Evolutionary conservation across 2,113 vertebrate genomes (phyloP).

Genomic region (Chloroceryle aenea): DNA sequence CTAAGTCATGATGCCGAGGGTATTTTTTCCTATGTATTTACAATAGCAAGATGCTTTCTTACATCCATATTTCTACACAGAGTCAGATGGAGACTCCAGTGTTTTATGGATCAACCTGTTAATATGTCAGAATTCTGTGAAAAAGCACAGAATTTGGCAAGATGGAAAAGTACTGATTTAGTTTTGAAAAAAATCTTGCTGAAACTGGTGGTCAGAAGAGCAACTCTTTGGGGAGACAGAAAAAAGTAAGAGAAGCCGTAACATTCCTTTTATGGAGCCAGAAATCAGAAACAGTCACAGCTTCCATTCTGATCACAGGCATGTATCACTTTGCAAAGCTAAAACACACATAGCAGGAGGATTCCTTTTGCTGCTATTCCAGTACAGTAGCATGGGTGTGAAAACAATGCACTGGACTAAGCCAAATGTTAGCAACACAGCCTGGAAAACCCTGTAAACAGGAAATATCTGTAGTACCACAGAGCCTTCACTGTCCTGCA

Average conservation of each 20-base stretch:
- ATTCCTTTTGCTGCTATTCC: constrained; percentile 3
- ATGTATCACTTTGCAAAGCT: background rate
- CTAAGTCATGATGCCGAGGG: rapidly evolving
- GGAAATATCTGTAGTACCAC: background rate
- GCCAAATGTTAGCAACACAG: background rate
- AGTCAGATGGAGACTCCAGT: background rate
- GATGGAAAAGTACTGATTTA: background rate
- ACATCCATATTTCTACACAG: background rate
- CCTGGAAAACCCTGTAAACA: background rate
- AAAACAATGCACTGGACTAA: background rate
- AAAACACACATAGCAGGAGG: background rate
- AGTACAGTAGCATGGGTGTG: background rate
- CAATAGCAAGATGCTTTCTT: background rate
- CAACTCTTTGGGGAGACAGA: background rate
- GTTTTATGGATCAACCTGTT: background rate
- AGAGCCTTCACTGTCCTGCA: background rate
- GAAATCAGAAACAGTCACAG: constrained; percentile 21
- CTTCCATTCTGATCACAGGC: constrained; percentile 23
- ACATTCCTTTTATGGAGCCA: constrained; percentile 1
- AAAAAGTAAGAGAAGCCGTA: constrained; percentile 24
- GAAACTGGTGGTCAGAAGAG: background rate
- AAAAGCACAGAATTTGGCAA: background rate
- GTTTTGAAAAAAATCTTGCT: background rate
- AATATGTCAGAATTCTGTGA: background rate
- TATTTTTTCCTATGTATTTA: background rate